Evolutionary conservation across 2,888 invertebrate species (phyloP).

Genomic region (Sinodicranocentrus sp.): DNA sequence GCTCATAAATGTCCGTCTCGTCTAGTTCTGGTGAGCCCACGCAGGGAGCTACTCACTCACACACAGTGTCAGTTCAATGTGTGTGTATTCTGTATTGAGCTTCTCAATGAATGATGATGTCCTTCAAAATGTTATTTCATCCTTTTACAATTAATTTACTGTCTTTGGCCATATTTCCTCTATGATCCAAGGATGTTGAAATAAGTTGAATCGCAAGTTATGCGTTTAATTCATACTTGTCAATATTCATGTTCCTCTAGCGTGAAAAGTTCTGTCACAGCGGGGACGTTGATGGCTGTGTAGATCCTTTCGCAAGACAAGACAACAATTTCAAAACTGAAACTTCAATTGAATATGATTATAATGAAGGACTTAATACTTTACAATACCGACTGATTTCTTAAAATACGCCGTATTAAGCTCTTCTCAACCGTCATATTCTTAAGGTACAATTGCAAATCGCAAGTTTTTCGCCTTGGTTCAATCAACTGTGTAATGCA

Average conservation of each 20-base stretch:
- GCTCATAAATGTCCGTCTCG: constrained; percentile 33
- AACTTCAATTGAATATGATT: constrained; percentile 9
- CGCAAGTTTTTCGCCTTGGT: neutral
- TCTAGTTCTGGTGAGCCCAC: constrained; percentile 15
- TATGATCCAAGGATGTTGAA: neutral
- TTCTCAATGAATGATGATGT: neutral
- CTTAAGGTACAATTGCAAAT: constrained; percentile 6
- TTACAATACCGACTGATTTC: constrained; percentile 3
- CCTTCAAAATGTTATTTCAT: constrained; percentile 19
- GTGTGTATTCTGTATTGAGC: no score
- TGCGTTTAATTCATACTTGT: no score
- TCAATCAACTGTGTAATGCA: constrained; percentile 19
- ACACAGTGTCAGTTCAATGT: neutral
- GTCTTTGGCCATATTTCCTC: constrained; percentile 11
- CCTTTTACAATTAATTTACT: constrained; percentile 21
- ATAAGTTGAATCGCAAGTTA: neutral
- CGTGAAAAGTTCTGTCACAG: no score
- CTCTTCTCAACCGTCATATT: no score
- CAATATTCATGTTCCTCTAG: no score
- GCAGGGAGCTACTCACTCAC: neutral
- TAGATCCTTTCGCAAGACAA: neutral
- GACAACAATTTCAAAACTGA: neutral
- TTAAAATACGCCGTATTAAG: neutral
- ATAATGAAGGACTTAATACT: constrained; percentile 13
- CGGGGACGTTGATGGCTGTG: no score